Evolutionary conservation across 2,888 invertebrate genomes (phyloP).

Genomic region (Ochropleura plecta): DNA sequence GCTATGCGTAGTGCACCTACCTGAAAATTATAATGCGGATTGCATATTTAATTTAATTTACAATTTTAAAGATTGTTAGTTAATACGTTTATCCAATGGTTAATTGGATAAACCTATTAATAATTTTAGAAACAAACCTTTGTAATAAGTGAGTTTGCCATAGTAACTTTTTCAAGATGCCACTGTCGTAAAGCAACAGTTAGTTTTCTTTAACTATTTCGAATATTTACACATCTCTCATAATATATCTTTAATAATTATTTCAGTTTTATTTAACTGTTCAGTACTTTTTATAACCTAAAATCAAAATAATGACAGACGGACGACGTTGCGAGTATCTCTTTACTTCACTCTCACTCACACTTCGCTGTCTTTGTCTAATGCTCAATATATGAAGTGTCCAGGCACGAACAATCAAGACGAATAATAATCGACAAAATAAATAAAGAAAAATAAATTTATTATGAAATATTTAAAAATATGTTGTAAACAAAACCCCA

Average conservation of each 20-base stretch:
- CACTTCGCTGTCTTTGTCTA: background rate
- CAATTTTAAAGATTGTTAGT: background rate
- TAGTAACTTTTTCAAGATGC: constrained; percentile 50
- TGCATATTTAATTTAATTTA: background rate
- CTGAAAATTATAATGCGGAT: constrained; percentile 65
- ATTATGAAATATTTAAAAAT: background rate
- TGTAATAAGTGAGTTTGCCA: constrained; percentile 75
- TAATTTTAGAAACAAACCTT: constrained; percentile 29
- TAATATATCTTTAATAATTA: background rate
- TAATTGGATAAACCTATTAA: background rate
- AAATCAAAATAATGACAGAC: constrained; percentile 21
- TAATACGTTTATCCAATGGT: no score
- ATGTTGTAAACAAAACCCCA: background rate
- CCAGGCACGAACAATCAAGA: background rate
- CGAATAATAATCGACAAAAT: background rate
- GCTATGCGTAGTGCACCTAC: constrained; percentile 75
- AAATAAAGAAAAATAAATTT: accelerated
- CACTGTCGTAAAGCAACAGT: background rate
- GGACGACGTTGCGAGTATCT: background rate
- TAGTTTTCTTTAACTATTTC: background rate
- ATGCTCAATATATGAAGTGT: background rate
- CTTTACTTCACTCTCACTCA: background rate
- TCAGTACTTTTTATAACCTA: constrained; percentile 29
- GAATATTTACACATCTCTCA: background rate
- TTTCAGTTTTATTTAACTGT: background rate